A percentile compares a stretch with the other conserved stretches of the same genome.
These are phyloP conservation scores for Grantiella picta DNA, from an alignment of 2,113 vertebrate species.

Conservation along the genomic window DNA sequence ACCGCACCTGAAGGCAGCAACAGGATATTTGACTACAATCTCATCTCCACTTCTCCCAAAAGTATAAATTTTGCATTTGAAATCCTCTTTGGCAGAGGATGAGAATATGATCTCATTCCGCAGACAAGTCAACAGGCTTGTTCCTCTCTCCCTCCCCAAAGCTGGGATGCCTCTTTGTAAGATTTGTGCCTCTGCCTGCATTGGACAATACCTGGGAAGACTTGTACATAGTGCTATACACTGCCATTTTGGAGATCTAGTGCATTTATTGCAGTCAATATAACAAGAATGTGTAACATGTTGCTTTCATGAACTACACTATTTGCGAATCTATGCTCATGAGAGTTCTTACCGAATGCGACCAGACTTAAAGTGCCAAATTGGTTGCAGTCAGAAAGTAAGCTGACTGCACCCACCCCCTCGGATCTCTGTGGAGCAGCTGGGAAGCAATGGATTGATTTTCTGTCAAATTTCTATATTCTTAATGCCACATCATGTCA, in stretches of 20 bases:
- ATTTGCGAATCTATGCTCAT: background rate
- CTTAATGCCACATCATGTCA: background rate
- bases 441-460: background rate
- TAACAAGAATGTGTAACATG: background rate
- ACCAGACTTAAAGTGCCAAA: background rate
- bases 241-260: background rate
- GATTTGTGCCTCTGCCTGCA: background rate
- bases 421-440: background rate
- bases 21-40: background rate
- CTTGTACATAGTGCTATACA: rapidly evolving
- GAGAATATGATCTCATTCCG: background rate
- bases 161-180: background rate
- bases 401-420: background rate
- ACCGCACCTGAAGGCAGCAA: background rate
- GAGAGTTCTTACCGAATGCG: background rate
- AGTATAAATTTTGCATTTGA: background rate
- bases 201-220: background rate
- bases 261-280: background rate
- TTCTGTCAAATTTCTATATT: background rate
- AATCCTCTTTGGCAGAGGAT: background rate
- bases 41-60: background rate
- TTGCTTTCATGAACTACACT: background rate
- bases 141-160: background rate
- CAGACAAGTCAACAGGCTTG: background rate
- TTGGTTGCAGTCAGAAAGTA: background rate